phyloP scores from a whole-genome alignment of 2,797 vertebrate species.

The Rhincodon typus region DNA sequence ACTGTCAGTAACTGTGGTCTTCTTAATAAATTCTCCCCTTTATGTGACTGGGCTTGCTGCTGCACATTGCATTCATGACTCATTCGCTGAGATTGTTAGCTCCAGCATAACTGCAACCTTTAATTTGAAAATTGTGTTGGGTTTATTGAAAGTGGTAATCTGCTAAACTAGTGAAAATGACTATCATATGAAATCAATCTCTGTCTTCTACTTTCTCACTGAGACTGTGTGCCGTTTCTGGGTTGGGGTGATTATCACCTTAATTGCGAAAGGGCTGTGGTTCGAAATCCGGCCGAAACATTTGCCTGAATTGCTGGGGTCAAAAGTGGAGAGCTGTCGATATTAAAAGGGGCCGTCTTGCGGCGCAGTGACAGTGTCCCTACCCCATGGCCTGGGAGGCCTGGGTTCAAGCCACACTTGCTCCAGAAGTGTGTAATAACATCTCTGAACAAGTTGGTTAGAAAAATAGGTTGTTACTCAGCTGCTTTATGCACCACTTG shows the following conservation, averaged over 20 bases:
- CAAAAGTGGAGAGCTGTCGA: too few species aligned
- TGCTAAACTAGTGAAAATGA: not conserved
- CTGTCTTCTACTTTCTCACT: not conserved
- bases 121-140: not conserved
- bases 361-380: too few species aligned
- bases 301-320: too few species aligned
- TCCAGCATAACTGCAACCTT: not conserved
- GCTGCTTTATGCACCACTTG: too few species aligned
- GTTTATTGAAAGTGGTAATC: not conserved
- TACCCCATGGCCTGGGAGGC: too few species aligned
- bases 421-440: too few species aligned
- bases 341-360: too few species aligned
- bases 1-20: not conserved
- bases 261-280: too few species aligned
- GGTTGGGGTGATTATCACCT: not conserved
- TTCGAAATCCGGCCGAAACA: too few species aligned
- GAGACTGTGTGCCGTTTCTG: not conserved
- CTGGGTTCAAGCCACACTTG: too few species aligned
- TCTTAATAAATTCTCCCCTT: not conserved
- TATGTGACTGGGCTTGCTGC: not conserved
- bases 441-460: too few species aligned
- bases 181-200: not conserved
- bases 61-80: not conserved
- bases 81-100: not conserved
- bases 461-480: too few species aligned